phyloP scores from a whole-genome alignment of 2,797 vertebrate species.

The Holocentrus rufus region DNA sequence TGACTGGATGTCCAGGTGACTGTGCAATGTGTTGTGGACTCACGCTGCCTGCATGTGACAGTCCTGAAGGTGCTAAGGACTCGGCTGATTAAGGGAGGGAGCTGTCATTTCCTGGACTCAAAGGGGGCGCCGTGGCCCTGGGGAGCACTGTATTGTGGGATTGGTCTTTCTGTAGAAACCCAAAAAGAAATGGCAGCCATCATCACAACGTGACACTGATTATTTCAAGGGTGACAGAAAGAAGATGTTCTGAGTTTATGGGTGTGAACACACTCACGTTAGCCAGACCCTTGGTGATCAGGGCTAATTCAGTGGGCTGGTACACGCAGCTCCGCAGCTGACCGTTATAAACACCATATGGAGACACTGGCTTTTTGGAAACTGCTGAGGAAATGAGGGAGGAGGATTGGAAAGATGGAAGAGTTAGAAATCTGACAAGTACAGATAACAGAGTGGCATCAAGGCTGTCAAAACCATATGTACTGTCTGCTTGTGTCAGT shows the following conservation, averaged over 20 bases:
- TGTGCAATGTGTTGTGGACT: constrained; percentile 55
- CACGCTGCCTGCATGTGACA: constrained; percentile 54
- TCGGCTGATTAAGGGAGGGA: constrained; percentile 79
- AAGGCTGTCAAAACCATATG: too few species aligned
- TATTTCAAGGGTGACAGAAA: background rate
- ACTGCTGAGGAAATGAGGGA: constrained; percentile 39
- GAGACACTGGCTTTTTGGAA: constrained; percentile 84
- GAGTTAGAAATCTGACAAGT: background rate
- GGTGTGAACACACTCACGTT: constrained; percentile 78
- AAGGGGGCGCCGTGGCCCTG: constrained; percentile 77
- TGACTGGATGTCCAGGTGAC: background rate
- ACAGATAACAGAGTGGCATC: background rate
- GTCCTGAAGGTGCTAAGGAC: constrained; percentile 59
- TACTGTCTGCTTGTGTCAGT: too few species aligned
- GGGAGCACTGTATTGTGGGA: constrained; percentile 82
- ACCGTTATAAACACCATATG: constrained; percentile 87
- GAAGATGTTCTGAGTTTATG: background rate
- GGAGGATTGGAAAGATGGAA: background rate
- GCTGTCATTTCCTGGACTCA: constrained; percentile 75
- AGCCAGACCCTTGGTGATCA: constrained; percentile 86
- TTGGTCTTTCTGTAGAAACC: constrained; percentile 69
- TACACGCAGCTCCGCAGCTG: constrained; percentile 87
- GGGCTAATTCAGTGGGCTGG: constrained; percentile 93
- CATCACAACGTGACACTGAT: constrained; percentile 1
- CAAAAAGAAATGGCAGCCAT: background rate